phyloP scores from a whole-genome alignment of 2,113 vertebrate genomes.

The Siniperca knerii region DNA sequence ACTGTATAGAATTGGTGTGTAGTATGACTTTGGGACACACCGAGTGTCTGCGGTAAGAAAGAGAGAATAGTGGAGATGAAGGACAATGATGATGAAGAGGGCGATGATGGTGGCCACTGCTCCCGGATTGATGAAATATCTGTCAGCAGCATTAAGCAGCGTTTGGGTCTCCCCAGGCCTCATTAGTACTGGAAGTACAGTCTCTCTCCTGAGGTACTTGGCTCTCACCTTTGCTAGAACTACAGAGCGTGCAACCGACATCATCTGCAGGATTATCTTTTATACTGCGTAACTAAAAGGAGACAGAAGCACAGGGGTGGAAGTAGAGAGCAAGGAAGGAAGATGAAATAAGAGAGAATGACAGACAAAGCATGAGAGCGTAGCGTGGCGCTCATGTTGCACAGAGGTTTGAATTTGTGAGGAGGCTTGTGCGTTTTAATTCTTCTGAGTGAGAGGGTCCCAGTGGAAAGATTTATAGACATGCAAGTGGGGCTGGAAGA shows the following conservation, averaged over 20 bases:
- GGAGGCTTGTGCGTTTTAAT: slow-evolving; percentile 35
- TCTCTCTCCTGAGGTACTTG: slow-evolving; percentile 47
- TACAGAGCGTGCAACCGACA: slow-evolving; percentile 23
- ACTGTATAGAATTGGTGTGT: too few species aligned
- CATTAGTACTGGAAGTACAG: slow-evolving; percentile 63
- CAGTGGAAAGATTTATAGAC: slow-evolving; percentile 36
- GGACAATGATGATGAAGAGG: slow-evolving; percentile 19
- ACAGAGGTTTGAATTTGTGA: slow-evolving; percentile 34
- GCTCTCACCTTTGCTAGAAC: slow-evolving; percentile 44
- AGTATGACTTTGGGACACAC: background rate
- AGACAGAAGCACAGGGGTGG: slow-evolving; percentile 31
- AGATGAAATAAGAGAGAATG: slow-evolving; percentile 32
- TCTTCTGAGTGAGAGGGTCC: slow-evolving; percentile 38
- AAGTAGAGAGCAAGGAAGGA: slow-evolving; percentile 1
- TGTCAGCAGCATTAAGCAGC: slow-evolving; percentile 58
- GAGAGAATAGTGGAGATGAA: background rate
- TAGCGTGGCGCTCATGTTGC: slow-evolving; percentile 41
- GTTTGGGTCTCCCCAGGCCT: slow-evolving; percentile 65
- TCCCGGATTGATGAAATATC: slow-evolving; percentile 51
- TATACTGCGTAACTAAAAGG: slow-evolving; percentile 5
- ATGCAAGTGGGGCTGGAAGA: slow-evolving; percentile 20
- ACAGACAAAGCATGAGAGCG: slow-evolving; percentile 31
- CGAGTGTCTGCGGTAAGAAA: background rate
- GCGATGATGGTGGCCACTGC: slow-evolving; percentile 29
- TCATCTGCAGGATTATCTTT: slow-evolving; percentile 45